Percentiles rank a stretch among this genome's conserved stretches.
phyloP scores from a whole-genome alignment of 2,113 vertebrate species.

The Rissa tridactyla region DNA sequence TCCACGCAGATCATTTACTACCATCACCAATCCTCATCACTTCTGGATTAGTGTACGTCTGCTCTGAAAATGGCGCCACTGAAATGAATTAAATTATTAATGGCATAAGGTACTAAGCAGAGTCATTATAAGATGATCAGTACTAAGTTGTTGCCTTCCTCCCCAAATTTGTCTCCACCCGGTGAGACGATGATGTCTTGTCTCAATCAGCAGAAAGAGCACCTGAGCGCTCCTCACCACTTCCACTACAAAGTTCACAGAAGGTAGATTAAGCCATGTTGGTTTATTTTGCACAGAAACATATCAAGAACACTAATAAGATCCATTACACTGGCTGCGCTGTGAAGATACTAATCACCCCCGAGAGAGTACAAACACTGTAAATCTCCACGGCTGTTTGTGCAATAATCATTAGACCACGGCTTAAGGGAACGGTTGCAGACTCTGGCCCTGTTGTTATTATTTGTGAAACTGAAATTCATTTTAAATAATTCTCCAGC shows the following conservation, averaged over 20 bases:
- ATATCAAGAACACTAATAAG: background rate
- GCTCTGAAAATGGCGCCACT: background rate
- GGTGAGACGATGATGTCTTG: background rate
- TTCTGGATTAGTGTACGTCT: background rate
- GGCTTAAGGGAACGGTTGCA: background rate
- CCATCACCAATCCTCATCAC: background rate
- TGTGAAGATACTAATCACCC: background rate
- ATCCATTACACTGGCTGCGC: background rate
- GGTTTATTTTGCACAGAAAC: background rate
- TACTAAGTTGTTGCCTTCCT: background rate
- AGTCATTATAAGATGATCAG: background rate
- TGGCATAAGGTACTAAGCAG: background rate
- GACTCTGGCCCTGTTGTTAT: background rate
- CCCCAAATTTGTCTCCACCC: background rate
- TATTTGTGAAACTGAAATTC: background rate
- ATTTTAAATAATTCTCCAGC: background rate
- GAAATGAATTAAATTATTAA: background rate
- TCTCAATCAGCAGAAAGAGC: background rate
- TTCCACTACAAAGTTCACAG: background rate
- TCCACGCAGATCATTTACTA: background rate
- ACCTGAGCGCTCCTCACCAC: background rate
- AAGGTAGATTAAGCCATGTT: background rate
- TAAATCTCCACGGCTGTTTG: slow-evolving; percentile 8
- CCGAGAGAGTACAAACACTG: background rate
- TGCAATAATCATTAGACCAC: background rate